Evolutionary conservation across 2,888 invertebrate genomes (phyloP).

Genomic region (Agrenia bidenticulata): DNA sequence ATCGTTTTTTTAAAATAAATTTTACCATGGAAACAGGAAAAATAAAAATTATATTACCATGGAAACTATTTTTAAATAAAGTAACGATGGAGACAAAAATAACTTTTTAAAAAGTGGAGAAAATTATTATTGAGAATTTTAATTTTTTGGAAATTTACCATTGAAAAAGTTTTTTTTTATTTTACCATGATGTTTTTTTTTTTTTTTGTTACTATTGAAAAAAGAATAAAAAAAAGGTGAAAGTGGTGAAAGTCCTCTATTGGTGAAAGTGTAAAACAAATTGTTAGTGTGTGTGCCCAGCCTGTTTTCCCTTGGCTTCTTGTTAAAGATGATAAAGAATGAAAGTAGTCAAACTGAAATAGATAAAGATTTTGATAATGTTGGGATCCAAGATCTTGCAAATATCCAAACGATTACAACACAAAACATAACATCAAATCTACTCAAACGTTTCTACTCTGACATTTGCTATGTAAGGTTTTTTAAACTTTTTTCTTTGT

Average conservation of each 20-base stretch:
- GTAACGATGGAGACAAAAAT: not conserved
- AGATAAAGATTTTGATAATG: constrained; percentile 21
- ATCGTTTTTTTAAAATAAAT: constrained; percentile 50
- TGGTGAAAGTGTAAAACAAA: too few relatives aligned
- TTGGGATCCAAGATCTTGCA: constrained; percentile 44
- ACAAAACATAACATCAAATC: constrained; percentile 42
- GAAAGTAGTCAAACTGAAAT: not conserved
- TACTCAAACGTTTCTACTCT: constrained; percentile 42
- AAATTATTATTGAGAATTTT: too few relatives aligned
- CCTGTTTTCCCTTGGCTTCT: too few relatives aligned
- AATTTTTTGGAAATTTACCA: too few relatives aligned
- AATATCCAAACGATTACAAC: constrained; percentile 42
- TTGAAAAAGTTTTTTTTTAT: too few relatives aligned
- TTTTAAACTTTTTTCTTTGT: not conserved
- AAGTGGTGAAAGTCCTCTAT: too few relatives aligned
- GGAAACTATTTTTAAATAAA: not conserved
- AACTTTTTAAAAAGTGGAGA: not conserved
- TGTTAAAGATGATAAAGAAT: too few relatives aligned
- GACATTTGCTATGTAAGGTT: constrained; percentile 46
- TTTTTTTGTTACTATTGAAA: not conserved
- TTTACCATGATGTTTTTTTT: too few relatives aligned
- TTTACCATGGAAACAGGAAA: too few relatives aligned
- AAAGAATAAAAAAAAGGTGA: not conserved
- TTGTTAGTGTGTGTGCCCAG: too few relatives aligned
- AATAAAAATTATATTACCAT: not conserved